These are phyloP conservation scores for Platyscapa corneri DNA, from an alignment of 1,140 invertebrate genomes.

Conservation along the genomic window DNA sequence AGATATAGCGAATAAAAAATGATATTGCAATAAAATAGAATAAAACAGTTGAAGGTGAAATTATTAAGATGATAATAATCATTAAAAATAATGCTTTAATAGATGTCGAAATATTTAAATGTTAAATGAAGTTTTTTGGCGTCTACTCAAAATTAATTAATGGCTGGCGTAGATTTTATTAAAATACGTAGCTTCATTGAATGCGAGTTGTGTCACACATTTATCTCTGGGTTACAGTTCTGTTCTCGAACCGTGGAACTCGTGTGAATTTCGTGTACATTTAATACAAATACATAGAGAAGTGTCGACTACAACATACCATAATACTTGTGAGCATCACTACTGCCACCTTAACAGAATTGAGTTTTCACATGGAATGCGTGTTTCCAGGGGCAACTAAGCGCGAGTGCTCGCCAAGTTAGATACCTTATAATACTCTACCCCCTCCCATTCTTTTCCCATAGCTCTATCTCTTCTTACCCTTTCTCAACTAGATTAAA, in stretches of 20 bases:
- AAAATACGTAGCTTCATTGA: conserved; percentile 36
- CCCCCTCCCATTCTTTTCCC: not conserved
- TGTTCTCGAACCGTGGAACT: not conserved
- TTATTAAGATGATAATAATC: too few relatives aligned
- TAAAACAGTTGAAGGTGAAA: too few relatives aligned
- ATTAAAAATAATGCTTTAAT: too few relatives aligned
- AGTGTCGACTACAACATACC: not conserved
- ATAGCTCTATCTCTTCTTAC: not conserved
- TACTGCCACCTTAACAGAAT: conserved; percentile 17
- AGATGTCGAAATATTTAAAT: not conserved
- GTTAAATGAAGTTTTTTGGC: not conserved
- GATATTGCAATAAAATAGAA: too few relatives aligned
- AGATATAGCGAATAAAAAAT: too few relatives aligned
- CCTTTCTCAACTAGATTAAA: not conserved
- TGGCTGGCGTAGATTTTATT: conserved; percentile 7
- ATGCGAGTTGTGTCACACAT: conserved; percentile 34
- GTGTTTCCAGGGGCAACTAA: conserved; percentile 19
- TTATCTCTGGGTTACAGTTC: conserved; percentile 29
- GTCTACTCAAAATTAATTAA: conserved; percentile 40
- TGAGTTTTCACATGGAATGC: conserved; percentile 33
- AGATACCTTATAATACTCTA: not conserved
- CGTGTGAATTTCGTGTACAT: conserved; percentile 11
- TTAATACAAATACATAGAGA: conserved; percentile 21
- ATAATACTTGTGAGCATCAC: not conserved
- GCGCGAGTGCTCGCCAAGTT: not conserved